Evolutionary conservation across 2,113 vertebrate species (phyloP).

Genomic region (Dromas ardeola): DNA sequence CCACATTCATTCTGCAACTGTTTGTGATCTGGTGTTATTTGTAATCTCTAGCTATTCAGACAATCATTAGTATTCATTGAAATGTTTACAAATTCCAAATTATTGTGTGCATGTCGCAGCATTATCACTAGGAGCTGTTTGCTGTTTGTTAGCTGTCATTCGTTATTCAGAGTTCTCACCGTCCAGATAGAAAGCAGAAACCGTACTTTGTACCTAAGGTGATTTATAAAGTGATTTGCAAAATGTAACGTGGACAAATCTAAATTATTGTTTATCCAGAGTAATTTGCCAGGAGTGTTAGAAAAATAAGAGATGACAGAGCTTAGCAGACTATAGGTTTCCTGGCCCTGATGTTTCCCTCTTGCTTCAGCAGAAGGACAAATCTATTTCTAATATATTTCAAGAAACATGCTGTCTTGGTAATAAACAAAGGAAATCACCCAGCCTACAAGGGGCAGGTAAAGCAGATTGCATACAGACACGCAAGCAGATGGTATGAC

Average conservation of each 20-base stretch:
- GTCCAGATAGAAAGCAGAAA: neutral
- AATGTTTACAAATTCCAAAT: neutral
- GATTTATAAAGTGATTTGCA: neutral
- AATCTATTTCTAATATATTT: neutral
- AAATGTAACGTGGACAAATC: neutral
- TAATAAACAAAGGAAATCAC: neutral
- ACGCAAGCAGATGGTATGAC: neutral
- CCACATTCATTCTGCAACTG: neutral
- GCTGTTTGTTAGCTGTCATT: neutral
- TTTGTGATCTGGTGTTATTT: neutral
- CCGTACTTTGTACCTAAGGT: accelerated
- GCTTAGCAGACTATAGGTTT: neutral
- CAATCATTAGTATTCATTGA: neutral
- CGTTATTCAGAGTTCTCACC: neutral
- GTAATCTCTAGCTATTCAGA: neutral
- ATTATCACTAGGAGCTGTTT: neutral
- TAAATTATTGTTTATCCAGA: neutral
- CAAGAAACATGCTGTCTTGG: neutral
- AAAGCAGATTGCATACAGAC: neutral
- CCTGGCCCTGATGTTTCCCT: neutral
- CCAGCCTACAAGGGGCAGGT: neutral
- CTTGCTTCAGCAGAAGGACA: neutral
- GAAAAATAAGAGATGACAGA: neutral
- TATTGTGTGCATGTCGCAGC: neutral
- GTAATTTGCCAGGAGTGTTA: neutral